A percentile compares a stretch with the other conserved stretches of the same genome.
Evolutionary conservation across 2,113 vertebrate species (phyloP).

Genomic region (Orientallactaga bullata): DNA sequence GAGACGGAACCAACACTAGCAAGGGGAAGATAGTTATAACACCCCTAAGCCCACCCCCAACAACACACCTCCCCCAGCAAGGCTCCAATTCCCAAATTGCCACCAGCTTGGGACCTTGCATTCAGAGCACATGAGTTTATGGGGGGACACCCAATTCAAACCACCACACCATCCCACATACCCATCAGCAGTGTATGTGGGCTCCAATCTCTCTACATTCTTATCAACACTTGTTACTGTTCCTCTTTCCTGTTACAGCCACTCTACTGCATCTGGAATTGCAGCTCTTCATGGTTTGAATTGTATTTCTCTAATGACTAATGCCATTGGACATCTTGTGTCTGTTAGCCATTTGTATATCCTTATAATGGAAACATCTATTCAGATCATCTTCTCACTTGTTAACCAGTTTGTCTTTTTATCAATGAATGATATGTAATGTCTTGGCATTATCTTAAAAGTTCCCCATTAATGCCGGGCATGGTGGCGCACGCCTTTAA

Average conservation of each 20-base stretch:
- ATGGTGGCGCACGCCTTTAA: too few relatives aligned
- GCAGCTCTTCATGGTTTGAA: background rate
- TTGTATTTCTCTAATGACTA: background rate
- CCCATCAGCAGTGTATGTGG: background rate
- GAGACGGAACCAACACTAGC: too few relatives aligned
- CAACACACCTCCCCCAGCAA: too few relatives aligned
- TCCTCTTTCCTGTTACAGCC: background rate
- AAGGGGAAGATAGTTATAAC: too few relatives aligned
- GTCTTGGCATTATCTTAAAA: background rate
- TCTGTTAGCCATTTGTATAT: background rate
- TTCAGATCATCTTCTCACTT: background rate
- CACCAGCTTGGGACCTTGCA: too few relatives aligned
- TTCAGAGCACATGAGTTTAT: too few relatives aligned
- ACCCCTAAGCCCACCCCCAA: too few relatives aligned
- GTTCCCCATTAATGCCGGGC: background rate
- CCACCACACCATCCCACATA: background rate
- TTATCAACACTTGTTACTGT: background rate
- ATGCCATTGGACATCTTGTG: background rate
- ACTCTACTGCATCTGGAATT: background rate
- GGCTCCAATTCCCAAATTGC: too few relatives aligned
- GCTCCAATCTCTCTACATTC: background rate
- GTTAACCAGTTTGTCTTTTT: background rate
- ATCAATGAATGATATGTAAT: background rate
- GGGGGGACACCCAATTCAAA: too few relatives aligned
- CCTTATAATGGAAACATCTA: constrained; percentile 4